Evolutionary conservation across 2,888 invertebrate species (phyloP).

Genomic region (Chymomyza caudatula): DNA sequence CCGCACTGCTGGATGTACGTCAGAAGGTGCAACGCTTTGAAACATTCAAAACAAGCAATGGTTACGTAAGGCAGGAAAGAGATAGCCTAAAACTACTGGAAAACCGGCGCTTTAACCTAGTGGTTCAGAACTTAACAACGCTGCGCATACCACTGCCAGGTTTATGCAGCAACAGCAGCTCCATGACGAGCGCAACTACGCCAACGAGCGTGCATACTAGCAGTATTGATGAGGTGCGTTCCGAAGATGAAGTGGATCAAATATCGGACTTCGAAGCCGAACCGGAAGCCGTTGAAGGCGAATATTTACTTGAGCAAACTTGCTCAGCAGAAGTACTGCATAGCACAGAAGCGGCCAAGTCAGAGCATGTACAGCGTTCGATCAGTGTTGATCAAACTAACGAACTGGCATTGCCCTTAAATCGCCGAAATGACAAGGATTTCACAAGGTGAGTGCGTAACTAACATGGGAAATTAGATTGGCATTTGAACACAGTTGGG

Average conservation of each 20-base stretch:
- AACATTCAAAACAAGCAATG: slow-evolving; percentile 50
- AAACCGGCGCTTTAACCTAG: slow-evolving; percentile 29
- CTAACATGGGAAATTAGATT: not conserved
- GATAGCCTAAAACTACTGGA: slow-evolving; percentile 51
- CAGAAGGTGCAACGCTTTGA: slow-evolving; percentile 73
- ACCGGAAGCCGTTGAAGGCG: slow-evolving; percentile 24
- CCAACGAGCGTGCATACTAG: slow-evolving; percentile 12
- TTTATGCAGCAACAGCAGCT: slow-evolving; percentile 24
- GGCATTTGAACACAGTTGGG: not conserved
- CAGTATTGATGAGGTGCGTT: slow-evolving; percentile 74
- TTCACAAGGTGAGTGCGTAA: slow-evolving; percentile 65
- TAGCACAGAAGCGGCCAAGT: slow-evolving; percentile 18
- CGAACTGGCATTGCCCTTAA: slow-evolving; percentile 7
- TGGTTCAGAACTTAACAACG: slow-evolving; percentile 10
- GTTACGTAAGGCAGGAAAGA: slow-evolving; percentile 51
- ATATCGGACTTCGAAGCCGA: slow-evolving; percentile 60
- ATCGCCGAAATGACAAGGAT: slow-evolving; percentile 50
- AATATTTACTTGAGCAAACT: slow-evolving; percentile 56
- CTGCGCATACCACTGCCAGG: slow-evolving; percentile 50
- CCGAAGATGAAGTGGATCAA: slow-evolving; percentile 76
- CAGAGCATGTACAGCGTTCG: slow-evolving; percentile 41
- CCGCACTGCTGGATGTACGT: slow-evolving; percentile 66
- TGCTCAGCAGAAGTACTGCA: slow-evolving; percentile 42
- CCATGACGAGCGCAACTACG: slow-evolving; percentile 29
- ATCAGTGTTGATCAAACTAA: slow-evolving; percentile 43